Evolutionary conservation across 2,113 vertebrate species (phyloP).

Genomic region (Phylloscopus trochiloides): DNA sequence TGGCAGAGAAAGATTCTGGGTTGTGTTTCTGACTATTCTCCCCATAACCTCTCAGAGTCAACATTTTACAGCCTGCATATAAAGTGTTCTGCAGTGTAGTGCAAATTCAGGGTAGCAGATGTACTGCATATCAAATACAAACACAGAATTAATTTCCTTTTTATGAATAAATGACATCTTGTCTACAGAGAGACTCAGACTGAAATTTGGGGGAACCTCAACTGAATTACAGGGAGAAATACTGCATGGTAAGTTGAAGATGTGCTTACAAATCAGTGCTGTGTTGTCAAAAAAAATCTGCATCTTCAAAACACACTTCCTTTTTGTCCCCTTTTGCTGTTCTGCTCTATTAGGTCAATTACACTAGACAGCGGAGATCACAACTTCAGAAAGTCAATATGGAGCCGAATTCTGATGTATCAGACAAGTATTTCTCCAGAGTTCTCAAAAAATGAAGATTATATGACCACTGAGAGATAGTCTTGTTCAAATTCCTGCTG

Average conservation of each 20-base stretch:
- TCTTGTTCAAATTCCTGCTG: not conserved
- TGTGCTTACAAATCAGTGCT: not conserved
- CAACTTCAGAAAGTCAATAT: not conserved
- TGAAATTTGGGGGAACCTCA: not conserved
- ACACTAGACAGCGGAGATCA: not conserved
- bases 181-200: not conserved
- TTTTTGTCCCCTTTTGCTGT: not conserved
- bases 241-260: not conserved
- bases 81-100: not conserved
- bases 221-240: not conserved
- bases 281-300: not conserved
- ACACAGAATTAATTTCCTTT: not conserved
- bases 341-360: not conserved
- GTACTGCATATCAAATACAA: not conserved
- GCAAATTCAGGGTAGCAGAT: not conserved
- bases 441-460: not conserved
- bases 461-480: not conserved
- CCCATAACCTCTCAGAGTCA: not conserved
- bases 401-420: not conserved
- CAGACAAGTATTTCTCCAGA: not conserved
- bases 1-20: conserved; percentile 34
- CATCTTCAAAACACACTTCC: not conserved
- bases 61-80: not conserved
- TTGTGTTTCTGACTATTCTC: conserved; percentile 45
- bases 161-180: not conserved